Evolutionary conservation across 2,113 vertebrate species (phyloP).

Genomic region (Oxyura jamaicensis): DNA sequence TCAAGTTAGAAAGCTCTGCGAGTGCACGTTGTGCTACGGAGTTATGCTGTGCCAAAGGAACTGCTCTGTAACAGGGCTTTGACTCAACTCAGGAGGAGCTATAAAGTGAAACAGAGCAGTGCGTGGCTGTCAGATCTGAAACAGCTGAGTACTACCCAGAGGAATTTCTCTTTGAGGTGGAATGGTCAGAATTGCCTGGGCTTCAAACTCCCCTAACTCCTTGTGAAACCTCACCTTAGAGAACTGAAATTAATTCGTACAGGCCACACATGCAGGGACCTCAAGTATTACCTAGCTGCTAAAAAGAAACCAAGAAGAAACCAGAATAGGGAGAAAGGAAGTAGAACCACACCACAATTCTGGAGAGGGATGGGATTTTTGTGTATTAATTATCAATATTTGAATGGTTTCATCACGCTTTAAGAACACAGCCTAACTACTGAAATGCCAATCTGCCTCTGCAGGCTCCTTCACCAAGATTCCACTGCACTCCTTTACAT

Average conservation of each 20-base stretch:
- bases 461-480: neutral
- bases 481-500: neutral
- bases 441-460: neutral
- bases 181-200: neutral
- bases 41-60: neutral
- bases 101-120: neutral
- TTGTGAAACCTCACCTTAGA: neutral
- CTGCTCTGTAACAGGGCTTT: neutral
- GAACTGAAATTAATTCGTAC: neutral
- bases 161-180: neutral
- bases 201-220: neutral
- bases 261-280: neutral
- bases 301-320: neutral
- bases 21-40: accelerated
- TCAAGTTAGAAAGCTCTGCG: neutral
- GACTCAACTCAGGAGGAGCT: neutral
- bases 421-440: neutral
- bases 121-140: neutral
- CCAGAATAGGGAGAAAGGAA: neutral
- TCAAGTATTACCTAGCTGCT: neutral
- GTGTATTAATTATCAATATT: neutral
- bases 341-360: neutral
- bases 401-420: neutral
- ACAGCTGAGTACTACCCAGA: neutral
- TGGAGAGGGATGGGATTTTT: neutral